Percentiles rank a stretch among this genome's conserved stretches.
These are phyloP conservation scores for Clanis bilineata DNA, from an alignment of 2,888 invertebrate genomes.

Conservation along the genomic window DNA sequence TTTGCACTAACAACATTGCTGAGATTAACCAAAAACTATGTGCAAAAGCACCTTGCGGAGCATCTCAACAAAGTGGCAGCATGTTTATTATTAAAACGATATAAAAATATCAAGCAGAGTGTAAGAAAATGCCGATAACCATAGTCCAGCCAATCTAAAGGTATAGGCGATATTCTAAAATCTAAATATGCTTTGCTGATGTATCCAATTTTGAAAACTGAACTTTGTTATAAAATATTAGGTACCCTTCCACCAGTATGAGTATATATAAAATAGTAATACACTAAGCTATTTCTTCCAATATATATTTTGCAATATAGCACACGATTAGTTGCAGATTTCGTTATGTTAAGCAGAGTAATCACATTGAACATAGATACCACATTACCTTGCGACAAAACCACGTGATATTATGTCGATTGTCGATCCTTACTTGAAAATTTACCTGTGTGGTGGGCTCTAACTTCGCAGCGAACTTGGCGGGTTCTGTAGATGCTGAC, in stretches of 20 bases:
- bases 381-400: conserved; percentile 20
- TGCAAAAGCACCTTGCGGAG: background rate
- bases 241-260: no score
- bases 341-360: background rate
- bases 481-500: conserved; percentile 64
- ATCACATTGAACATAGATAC: background rate
- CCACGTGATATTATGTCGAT: conserved; percentile 19
- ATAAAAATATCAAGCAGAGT: background rate
- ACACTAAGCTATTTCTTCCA: background rate
- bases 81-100: background rate
- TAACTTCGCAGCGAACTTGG: conserved; percentile 63
- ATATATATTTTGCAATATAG: background rate
- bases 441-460: conserved; percentile 76
- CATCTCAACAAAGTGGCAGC: background rate
- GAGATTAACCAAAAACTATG: background rate
- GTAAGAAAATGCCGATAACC: background rate
- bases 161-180: background rate
- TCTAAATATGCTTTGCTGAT: no score
- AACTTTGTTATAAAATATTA: no score
- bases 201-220: no score
- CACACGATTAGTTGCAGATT: background rate
- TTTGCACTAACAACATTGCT: background rate
- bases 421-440: conserved; percentile 31
- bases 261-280: no score
- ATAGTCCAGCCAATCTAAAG: background rate